Conservation (phyloP, 2,888 invertebrate species). For the Luperina testacea region DNA sequence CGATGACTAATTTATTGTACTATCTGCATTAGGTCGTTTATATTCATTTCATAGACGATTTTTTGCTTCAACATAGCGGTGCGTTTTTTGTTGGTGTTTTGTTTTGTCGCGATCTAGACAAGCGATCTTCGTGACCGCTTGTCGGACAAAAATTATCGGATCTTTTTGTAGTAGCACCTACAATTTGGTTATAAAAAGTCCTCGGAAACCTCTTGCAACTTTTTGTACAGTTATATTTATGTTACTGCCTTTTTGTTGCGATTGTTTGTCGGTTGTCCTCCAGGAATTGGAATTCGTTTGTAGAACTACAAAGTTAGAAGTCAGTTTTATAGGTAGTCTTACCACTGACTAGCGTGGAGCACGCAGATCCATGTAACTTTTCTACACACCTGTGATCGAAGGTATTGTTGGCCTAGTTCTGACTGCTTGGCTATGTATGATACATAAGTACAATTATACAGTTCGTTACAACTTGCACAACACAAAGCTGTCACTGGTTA, state of each 20-base stretch:
- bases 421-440: conserved; percentile 22
- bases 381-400: conserved; percentile 37
- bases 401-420: conserved; percentile 45
- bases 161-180: conserved; percentile 45
- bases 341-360: conserved; percentile 36
- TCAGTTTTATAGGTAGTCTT: conserved; percentile 34
- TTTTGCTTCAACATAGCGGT: conserved; percentile 60
- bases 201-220: conserved; percentile 19
- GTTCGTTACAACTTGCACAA: conserved; percentile 43
- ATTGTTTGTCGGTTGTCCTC: conserved; percentile 25
- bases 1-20: conserved; percentile 68
- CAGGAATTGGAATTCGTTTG: conserved; percentile 34
- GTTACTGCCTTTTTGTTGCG: conserved; percentile 27
- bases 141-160: conserved; percentile 44
- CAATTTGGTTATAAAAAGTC: conserved; percentile 39
- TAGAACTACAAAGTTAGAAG: conserved; percentile 39
- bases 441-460: conserved; percentile 9
- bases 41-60: conserved; percentile 64
- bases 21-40: conserved; percentile 64
- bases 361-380: conserved; percentile 44
- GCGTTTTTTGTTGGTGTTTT: conserved; percentile 63
- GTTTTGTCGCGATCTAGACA: conserved; percentile 53
- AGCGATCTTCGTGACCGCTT: conserved; percentile 53
- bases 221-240: conserved; percentile 33
- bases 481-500: conserved; percentile 48